phyloP scores from a whole-genome alignment of 2,113 vertebrate genomes.

The Siphamia tubifer region DNA sequence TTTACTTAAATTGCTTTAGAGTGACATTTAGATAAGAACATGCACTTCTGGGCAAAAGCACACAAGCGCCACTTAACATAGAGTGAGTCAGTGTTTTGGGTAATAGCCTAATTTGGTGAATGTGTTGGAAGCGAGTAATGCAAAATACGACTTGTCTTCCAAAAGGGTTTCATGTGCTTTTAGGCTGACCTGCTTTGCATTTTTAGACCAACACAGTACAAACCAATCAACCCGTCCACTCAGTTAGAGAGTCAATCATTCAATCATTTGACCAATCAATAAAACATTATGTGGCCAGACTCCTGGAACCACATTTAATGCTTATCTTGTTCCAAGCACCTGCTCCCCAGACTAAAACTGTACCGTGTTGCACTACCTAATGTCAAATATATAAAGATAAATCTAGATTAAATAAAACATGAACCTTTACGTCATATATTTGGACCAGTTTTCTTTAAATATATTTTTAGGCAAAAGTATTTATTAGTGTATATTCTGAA shows the following conservation, averaged over 20 bases:
- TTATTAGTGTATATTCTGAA: no score
- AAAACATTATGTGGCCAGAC: not conserved
- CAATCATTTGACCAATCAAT: not conserved
- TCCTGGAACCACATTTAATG: not conserved
- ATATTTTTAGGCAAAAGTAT: no score
- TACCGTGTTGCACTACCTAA: not conserved
- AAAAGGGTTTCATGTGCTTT: not conserved
- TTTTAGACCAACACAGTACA: not conserved
- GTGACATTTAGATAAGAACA: not conserved
- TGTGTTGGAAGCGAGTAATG: not conserved
- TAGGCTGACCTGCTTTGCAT: not conserved
- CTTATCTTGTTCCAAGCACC: not conserved
- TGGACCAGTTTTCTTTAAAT: no score
- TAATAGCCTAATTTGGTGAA: not conserved
- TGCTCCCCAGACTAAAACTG: not conserved
- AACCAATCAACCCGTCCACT: not conserved
- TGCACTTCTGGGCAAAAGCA: not conserved
- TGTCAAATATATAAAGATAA: no score
- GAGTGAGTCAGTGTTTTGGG: not conserved
- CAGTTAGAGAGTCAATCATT: not conserved
- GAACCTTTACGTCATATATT: no score
- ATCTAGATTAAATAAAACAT: no score
- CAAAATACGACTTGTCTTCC: not conserved
- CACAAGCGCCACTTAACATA: not conserved
- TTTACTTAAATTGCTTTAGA: not conserved